Evolutionary conservation across 2,888 invertebrate species (phyloP).

Genomic region (Ectropis crepuscularia): DNA sequence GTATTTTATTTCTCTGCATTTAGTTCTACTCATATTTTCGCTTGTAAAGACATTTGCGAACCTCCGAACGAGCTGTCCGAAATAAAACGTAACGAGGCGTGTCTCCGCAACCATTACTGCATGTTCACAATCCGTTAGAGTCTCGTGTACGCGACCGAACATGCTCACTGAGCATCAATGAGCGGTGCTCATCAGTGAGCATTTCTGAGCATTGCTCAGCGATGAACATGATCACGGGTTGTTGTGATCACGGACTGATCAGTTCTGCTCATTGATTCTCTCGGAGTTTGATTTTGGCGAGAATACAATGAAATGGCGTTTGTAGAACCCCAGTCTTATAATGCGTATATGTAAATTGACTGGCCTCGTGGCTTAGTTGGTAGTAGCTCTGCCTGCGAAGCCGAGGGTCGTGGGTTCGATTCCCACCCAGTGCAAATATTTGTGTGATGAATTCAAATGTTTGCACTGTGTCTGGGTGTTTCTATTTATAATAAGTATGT

Average conservation of each 20-base stretch:
- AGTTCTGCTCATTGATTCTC: not conserved
- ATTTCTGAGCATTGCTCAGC: not conserved
- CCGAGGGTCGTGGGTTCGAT: no score
- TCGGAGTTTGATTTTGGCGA: not conserved
- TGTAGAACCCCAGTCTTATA: no score
- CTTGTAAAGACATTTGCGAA: conserved; percentile 27
- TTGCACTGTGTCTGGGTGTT: no score
- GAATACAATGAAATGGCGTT: no score
- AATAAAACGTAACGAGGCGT: conserved; percentile 35
- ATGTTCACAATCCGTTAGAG: conserved; percentile 24
- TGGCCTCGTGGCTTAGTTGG: no score
- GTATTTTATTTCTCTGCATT: not conserved
- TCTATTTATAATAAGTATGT: no score
- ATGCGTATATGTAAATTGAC: no score
- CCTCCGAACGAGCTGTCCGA: conserved; percentile 28
- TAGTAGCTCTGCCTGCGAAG: no score
- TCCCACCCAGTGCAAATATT: no score
- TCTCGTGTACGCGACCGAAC: conserved; percentile 16
- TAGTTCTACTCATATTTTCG: conserved; percentile 14
- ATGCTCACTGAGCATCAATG: conserved; percentile 6
- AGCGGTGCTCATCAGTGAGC: conserved; percentile 2
- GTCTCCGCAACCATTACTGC: conserved; percentile 23
- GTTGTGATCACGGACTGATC: not conserved
- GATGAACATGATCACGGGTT: not conserved
- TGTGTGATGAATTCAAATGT: no score